These are phyloP conservation scores for Amblyornis subalaris DNA, from an alignment of 2,113 vertebrate genomes.

Conservation along the genomic window DNA sequence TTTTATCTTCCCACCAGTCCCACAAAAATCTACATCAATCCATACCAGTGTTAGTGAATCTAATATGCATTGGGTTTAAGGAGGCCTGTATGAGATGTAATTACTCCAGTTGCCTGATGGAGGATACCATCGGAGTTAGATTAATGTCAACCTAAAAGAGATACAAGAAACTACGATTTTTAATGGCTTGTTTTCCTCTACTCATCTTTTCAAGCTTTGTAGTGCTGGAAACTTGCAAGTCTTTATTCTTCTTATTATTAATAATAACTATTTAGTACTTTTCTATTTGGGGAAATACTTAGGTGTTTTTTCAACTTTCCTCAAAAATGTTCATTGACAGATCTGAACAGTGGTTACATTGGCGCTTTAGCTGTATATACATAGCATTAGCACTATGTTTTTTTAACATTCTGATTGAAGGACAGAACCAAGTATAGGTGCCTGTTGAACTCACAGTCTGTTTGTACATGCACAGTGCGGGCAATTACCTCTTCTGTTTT, in stretches of 20 bases:
- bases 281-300: neutral
- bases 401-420: neutral
- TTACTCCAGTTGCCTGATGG: neutral
- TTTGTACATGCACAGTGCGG: no score
- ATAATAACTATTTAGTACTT: neutral
- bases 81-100: neutral
- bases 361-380: neutral
- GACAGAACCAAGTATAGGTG: neutral
- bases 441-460: rapidly evolving
- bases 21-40: neutral
- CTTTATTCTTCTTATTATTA: neutral
- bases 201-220: neutral
- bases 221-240: neutral
- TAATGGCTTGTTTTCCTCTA: neutral
- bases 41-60: neutral
- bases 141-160: neutral
- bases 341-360: neutral
- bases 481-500: neutral
- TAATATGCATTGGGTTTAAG: neutral
- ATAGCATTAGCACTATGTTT: neutral
- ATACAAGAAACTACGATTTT: neutral
- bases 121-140: neutral
- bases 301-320: neutral
- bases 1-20: neutral
- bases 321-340: neutral